These are phyloP conservation scores for Bruchidius siliquastri DNA, from an alignment of 2,888 invertebrate genomes.

Conservation along the genomic window DNA sequence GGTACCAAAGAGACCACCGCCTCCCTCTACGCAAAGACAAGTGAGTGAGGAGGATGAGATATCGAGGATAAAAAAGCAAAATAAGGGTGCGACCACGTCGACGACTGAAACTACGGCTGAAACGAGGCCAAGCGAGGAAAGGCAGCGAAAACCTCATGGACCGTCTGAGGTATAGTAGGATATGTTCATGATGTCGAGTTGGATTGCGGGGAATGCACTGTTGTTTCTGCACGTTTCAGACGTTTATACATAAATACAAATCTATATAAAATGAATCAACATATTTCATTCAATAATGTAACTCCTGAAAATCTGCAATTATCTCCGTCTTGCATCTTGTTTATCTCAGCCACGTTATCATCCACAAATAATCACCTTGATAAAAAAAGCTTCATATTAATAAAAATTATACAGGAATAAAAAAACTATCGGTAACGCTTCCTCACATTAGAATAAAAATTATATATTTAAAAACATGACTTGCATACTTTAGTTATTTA, in stretches of 20 bases:
- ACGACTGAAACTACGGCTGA: slow-evolving; percentile 50
- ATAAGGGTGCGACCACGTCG: slow-evolving; percentile 66
- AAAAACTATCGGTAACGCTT: no score
- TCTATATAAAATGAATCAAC: no score
- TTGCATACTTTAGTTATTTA: no score
- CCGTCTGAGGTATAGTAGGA: slow-evolving; percentile 56
- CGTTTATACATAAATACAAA: neutral
- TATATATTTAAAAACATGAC: no score
- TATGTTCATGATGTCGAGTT: neutral
- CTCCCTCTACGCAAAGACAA: slow-evolving; percentile 62
- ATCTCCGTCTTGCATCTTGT: no score
- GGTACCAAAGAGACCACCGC: slow-evolving; percentile 50
- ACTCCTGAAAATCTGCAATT: no score
- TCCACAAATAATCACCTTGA: no score
- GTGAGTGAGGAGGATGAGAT: slow-evolving; percentile 89
- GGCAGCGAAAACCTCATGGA: slow-evolving; percentile 62
- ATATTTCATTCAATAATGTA: no score
- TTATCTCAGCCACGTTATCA: no score
- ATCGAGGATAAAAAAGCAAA: slow-evolving; percentile 79
- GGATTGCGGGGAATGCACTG: neutral
- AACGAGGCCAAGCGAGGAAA: slow-evolving; percentile 48
- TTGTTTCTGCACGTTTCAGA: neutral
- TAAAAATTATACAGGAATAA: no score
- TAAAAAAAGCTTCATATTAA: no score
- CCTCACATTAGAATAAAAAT: no score